A percentile compares a stretch with the other conserved stretches of the same genome.
phyloP scores from a whole-genome alignment of 2,888 invertebrate genomes.

The Thysanoteuthis rhombus region DNA sequence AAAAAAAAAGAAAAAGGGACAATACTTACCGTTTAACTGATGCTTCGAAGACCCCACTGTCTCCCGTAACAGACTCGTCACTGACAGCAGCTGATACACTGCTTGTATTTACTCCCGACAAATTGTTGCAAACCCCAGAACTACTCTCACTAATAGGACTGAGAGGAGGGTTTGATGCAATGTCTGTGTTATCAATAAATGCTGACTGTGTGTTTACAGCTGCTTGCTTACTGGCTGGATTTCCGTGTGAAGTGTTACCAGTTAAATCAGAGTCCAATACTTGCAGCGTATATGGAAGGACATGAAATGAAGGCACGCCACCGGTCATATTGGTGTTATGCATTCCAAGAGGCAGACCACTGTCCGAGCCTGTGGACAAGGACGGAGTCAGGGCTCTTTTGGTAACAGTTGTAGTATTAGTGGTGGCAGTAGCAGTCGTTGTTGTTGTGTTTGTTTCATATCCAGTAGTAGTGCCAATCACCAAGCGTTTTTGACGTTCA shows the following conservation, averaged over 20 bases:
- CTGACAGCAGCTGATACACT: slow-evolving; percentile 93
- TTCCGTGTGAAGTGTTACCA: not conserved
- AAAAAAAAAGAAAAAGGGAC: not conserved
- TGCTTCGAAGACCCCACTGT: slow-evolving; percentile 70
- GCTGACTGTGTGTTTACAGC: not conserved
- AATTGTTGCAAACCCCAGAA: slow-evolving; percentile 64
- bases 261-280: not conserved
- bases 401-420: not conserved
- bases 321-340: slow-evolving; percentile 37
- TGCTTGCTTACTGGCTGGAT: not conserved
- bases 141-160: slow-evolving; percentile 68
- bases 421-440: slow-evolving; percentile 35
- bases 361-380: slow-evolving; percentile 37
- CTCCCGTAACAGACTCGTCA: slow-evolving; percentile 94
- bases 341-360: slow-evolving; percentile 34
- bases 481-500: slow-evolving; percentile 42
- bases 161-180: slow-evolving; percentile 58
- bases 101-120: slow-evolving; percentile 64
- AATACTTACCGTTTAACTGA: slow-evolving; percentile 64
- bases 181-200: slow-evolving; percentile 38
- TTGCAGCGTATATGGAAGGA: slow-evolving; percentile 19
- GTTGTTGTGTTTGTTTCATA: not conserved
- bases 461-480: slow-evolving; percentile 24
- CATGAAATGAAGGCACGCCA: not conserved
- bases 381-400: not conserved